A percentile compares a stretch with the other conserved stretches of the same genome.
These are phyloP conservation scores for Rhinatrema bivittatum DNA, from an alignment of 2,797 vertebrate species.

Conservation along the genomic window DNA sequence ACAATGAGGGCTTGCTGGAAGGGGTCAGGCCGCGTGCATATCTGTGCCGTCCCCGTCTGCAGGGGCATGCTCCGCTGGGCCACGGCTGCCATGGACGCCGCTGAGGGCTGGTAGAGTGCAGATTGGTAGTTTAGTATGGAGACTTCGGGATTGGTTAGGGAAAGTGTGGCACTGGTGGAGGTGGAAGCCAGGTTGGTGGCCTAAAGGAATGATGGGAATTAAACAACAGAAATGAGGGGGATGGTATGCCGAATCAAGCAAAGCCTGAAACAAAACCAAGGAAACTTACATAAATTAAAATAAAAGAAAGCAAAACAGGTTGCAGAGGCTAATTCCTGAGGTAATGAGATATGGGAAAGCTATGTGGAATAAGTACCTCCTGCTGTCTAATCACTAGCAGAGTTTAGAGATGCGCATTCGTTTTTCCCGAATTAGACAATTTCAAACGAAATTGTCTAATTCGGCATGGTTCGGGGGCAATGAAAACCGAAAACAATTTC, in stretches of 20 bases:
- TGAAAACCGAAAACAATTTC: too few species aligned
- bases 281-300: background rate
- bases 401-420: too few species aligned
- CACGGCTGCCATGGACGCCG: conserved; percentile 91
- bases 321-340: too few species aligned
- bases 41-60: conserved; percentile 85
- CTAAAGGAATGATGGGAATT: conserved; percentile 81
- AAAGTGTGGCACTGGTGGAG: conserved; percentile 93
- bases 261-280: conserved; percentile 29
- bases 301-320: background rate
- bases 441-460: too few species aligned
- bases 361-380: too few species aligned
- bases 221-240: conserved; percentile 70
- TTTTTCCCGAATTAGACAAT: too few species aligned
- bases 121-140: conserved; percentile 97
- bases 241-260: conserved; percentile 24
- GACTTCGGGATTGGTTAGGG: conserved; percentile 92
- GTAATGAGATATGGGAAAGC: too few species aligned
- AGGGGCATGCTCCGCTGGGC: conserved; percentile 94
- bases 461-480: too few species aligned
- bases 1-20: conserved; percentile 98
- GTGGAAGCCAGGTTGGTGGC: conserved; percentile 87
- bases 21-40: conserved; percentile 92
- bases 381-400: too few species aligned
- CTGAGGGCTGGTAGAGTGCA: conserved; percentile 96